Percentiles rank a stretch among this genome's conserved stretches.
Conservation (phyloP, 92 coral and sea anemone species). For the Umimayanthus chanpuru region DNA sequence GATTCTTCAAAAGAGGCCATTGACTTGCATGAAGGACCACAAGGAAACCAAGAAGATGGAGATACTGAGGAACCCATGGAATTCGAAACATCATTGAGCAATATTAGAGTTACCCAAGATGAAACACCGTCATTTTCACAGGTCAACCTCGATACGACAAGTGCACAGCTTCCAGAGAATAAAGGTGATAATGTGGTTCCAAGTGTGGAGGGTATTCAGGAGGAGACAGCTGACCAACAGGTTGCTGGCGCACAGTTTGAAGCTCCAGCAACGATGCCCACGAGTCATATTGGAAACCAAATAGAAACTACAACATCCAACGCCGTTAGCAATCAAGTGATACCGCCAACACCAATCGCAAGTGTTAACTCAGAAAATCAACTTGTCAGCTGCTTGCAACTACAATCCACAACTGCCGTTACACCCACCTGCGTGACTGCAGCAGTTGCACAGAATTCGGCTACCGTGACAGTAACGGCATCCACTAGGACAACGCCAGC, state of each 20-base stretch:
- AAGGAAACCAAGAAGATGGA: slow-evolving; percentile 34
- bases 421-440: slow-evolving; percentile 39
- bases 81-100: slow-evolving; percentile 52
- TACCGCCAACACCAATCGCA: slow-evolving; percentile 48
- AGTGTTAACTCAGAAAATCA: slow-evolving; percentile 24
- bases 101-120: slow-evolving; percentile 40
- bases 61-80: slow-evolving; percentile 60
- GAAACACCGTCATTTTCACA: slow-evolving; percentile 32
- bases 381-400: slow-evolving; percentile 16
- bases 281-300: slow-evolving; percentile 37
- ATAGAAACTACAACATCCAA: slow-evolving; percentile 42
- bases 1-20: slow-evolving; percentile 18
- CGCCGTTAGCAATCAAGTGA: slow-evolving; percentile 47
- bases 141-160: slow-evolving; percentile 15
- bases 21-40: slow-evolving; percentile 28
- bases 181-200: slow-evolving; percentile 20
- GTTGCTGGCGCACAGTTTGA: slow-evolving; percentile 32
- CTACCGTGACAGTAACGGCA: slow-evolving; percentile 23
- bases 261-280: slow-evolving; percentile 20
- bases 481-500: slow-evolving; percentile 10
- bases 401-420: slow-evolving; percentile 31
- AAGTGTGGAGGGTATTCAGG: slow-evolving; percentile 20
- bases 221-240: not conserved
- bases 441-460: slow-evolving; percentile 10
- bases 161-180: slow-evolving; percentile 29